Evolutionary conservation across 2,888 invertebrate species (phyloP).

Genomic region (Axea sp.): DNA sequence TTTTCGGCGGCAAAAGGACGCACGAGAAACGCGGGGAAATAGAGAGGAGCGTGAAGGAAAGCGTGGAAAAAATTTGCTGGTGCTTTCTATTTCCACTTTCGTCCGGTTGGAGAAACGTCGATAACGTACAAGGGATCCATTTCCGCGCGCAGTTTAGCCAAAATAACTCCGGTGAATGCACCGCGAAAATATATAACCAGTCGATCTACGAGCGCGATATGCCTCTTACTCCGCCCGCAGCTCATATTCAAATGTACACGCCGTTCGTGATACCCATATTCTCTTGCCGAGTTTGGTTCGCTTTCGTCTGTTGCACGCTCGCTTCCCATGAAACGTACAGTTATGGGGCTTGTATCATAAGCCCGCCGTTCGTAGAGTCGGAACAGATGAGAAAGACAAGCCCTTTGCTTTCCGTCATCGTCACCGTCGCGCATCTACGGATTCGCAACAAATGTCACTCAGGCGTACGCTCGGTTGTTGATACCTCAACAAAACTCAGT

Average conservation of each 20-base stretch:
- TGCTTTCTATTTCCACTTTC: constrained; percentile 1
- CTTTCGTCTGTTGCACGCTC: constrained; percentile 65
- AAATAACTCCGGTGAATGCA: constrained; percentile 47
- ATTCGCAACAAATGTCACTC: constrained; percentile 70
- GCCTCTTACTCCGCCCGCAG: constrained; percentile 50
- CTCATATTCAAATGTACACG: constrained; percentile 61
- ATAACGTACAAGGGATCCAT: constrained; percentile 42
- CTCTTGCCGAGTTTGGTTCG: constrained; percentile 43
- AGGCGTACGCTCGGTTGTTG: constrained; percentile 59
- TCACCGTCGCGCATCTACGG: constrained; percentile 64
- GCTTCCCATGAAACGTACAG: constrained; percentile 71
- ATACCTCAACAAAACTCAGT: constrained; percentile 31
- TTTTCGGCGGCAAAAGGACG: no score
- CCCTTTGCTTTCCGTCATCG: constrained; percentile 64
- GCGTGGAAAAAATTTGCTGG: no score
- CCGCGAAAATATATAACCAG: constrained; percentile 54
- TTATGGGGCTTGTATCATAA: constrained; percentile 68
- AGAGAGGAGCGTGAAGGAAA: no score
- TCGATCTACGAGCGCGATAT: constrained; percentile 58
- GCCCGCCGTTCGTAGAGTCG: constrained; percentile 55
- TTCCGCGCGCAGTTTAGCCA: constrained; percentile 37
- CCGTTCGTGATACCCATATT: constrained; percentile 55
- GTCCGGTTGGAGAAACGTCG: constrained; percentile 24
- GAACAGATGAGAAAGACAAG: constrained; percentile 63
- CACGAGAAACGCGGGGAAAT: no score